A percentile compares a stretch with the other conserved stretches of the same genome.
Evolutionary conservation across 1,140 invertebrate species (phyloP).

Genomic region (Zeugodacus cucurbitae): DNA sequence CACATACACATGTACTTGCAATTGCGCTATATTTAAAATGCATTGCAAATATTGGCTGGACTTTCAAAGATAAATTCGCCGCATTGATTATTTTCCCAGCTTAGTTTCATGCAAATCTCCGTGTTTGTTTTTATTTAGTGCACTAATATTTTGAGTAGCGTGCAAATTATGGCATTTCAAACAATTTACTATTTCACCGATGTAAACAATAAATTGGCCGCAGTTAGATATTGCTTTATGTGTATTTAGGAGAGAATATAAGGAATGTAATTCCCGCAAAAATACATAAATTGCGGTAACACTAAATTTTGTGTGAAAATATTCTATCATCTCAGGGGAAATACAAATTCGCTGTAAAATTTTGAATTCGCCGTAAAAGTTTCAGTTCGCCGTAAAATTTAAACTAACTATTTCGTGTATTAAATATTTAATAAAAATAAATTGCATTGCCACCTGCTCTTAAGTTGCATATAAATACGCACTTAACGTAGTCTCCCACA

Average conservation of each 20-base stretch:
- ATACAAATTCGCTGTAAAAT: background rate
- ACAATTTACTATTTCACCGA: background rate
- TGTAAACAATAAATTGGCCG: background rate
- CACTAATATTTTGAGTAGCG: conserved; percentile 2
- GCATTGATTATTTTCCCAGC: conserved; percentile 18
- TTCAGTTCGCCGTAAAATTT: background rate
- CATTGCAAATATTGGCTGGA: background rate
- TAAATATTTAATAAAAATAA: no score
- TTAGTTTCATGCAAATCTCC: background rate
- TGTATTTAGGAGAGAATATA: background rate
- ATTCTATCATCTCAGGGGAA: background rate
- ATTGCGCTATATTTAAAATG: background rate
- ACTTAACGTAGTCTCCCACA: background rate
- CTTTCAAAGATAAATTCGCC: conserved; percentile 25
- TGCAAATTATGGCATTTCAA: conserved; percentile 1
- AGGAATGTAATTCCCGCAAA: background rate
- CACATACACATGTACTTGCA: background rate
- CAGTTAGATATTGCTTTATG: background rate
- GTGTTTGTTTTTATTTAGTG: background rate
- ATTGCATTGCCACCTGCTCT: background rate
- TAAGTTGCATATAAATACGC: background rate
- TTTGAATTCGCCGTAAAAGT: background rate
- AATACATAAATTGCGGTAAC: background rate
- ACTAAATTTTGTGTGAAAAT: background rate
- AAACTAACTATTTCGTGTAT: no score